phyloP scores from a whole-genome alignment of 2,797 vertebrate genomes.

The Perodicticus potto region DNA sequence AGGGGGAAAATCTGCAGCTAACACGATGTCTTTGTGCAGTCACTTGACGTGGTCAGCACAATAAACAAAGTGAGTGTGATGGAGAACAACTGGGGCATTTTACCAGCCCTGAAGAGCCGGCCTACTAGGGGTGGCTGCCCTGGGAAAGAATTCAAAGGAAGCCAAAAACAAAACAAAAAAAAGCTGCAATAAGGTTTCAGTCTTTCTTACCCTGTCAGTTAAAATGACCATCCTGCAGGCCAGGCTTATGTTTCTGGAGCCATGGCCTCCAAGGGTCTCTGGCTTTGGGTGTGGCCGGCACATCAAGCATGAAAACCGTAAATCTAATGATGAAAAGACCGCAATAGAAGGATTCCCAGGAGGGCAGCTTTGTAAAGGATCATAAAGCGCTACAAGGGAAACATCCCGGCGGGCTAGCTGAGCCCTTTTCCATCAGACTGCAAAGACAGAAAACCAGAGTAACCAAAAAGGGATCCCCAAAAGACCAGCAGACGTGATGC shows the following conservation, averaged over 20 bases:
- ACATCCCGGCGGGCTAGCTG: constrained; percentile 23
- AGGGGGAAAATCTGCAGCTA: background rate
- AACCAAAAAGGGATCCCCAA: constrained; percentile 21
- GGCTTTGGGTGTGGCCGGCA: background rate
- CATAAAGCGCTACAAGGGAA: constrained; percentile 41
- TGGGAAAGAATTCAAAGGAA: constrained; percentile 64
- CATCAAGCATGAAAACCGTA: background rate
- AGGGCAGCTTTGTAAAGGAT: constrained; percentile 43
- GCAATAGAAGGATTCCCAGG: constrained; percentile 29
- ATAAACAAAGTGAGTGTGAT: constrained; percentile 29
- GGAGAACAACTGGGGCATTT: constrained; percentile 34
- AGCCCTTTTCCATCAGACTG: background rate
- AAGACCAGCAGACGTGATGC: background rate
- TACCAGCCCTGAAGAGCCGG: constrained; percentile 20
- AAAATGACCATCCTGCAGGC: background rate
- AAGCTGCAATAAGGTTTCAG: background rate
- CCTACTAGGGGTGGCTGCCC: background rate
- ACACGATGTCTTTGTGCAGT: constrained; percentile 50
- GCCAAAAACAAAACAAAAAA: background rate
- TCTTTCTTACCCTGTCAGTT: background rate
- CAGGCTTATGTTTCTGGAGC: background rate
- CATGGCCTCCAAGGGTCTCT: background rate
- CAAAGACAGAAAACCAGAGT: background rate
- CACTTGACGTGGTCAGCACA: constrained; percentile 55
- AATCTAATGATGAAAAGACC: constrained; percentile 10